Percentiles rank a stretch among this genome's conserved stretches.
Conservation (phyloP, 2,113 vertebrate genomes). For the Gambusia affinis region DNA sequence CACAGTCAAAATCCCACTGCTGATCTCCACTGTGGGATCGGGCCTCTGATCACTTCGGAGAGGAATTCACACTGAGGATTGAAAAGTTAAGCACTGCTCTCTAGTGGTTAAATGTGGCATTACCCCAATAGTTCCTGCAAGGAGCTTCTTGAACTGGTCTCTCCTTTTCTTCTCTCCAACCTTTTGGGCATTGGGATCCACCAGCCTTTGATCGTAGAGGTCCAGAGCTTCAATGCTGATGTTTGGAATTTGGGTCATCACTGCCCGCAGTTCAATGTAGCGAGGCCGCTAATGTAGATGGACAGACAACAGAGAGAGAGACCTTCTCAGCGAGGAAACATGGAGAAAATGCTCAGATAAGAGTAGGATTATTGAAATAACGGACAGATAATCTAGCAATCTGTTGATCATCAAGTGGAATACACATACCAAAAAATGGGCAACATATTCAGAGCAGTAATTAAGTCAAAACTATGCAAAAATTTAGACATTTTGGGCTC, state of each 20-base stretch:
- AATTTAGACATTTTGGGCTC: too few relatives aligned
- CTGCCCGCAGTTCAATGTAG: constrained; percentile 86
- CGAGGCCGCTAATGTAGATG: constrained; percentile 84
- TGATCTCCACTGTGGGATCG: constrained; percentile 19
- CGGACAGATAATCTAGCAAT: too few relatives aligned
- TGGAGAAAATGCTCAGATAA: too few relatives aligned
- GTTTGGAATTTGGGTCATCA: constrained; percentile 94
- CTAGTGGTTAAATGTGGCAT: constrained; percentile 55
- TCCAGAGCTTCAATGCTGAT: constrained; percentile 88
- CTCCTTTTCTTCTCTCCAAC: constrained; percentile 90
- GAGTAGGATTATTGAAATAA: too few relatives aligned
- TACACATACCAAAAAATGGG: too few relatives aligned
- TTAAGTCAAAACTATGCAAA: too few relatives aligned
- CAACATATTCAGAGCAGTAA: too few relatives aligned
- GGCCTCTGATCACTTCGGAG: background rate
- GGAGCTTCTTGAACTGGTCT: constrained; percentile 95
- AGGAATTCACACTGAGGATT: background rate
- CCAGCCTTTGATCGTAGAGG: constrained; percentile 89
- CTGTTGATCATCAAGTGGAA: too few relatives aligned
- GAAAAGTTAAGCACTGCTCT: constrained; percentile 31
- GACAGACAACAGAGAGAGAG: background rate
- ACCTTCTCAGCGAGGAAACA: too few relatives aligned
- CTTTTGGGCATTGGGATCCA: constrained; percentile 86
- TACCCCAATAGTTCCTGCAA: constrained; percentile 94
- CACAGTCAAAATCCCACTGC: constrained; percentile 41